phyloP scores from a whole-genome alignment of 2,797 vertebrate species.

The Yasuhikotakia modesta region DNA sequence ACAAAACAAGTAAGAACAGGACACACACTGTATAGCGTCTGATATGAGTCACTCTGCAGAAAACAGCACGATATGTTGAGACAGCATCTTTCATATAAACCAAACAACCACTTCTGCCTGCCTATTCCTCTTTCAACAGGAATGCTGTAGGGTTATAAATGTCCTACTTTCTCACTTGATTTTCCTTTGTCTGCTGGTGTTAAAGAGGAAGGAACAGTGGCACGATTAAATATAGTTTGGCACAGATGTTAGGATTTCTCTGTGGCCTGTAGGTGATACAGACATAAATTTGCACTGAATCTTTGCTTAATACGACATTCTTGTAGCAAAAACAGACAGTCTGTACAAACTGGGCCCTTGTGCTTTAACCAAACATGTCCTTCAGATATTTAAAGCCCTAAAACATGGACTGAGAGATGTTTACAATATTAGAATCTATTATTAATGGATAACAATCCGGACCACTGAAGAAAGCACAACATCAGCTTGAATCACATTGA shows the following conservation, averaged over 20 bases:
- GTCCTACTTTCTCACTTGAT: slow-evolving; percentile 69
- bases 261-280: slow-evolving; percentile 45
- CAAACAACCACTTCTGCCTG: slow-evolving; percentile 28
- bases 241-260: slow-evolving; percentile 68
- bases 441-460: too few relatives aligned
- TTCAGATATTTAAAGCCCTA: too few relatives aligned
- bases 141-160: slow-evolving; percentile 70
- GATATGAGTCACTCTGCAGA: background rate
- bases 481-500: too few relatives aligned
- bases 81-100: slow-evolving; percentile 35
- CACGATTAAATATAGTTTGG: slow-evolving; percentile 70
- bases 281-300: slow-evolving; percentile 59
- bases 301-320: slow-evolving; percentile 53
- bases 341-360: background rate
- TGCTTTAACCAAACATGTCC: slow-evolving; percentile 16
- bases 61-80: slow-evolving; percentile 34
- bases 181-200: slow-evolving; percentile 60
- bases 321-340: slow-evolving; percentile 26
- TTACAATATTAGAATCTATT: too few relatives aligned
- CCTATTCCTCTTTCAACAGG: slow-evolving; percentile 60
- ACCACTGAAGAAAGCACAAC: too few relatives aligned
- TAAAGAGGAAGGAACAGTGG: slow-evolving; percentile 66
- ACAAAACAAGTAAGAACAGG: background rate
- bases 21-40: background rate
- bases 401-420: too few relatives aligned